A percentile compares a stretch with the other conserved stretches of the same genome.
Conservation (phyloP, 1,140 invertebrate genomes). For the Octopus sinensis region DNA sequence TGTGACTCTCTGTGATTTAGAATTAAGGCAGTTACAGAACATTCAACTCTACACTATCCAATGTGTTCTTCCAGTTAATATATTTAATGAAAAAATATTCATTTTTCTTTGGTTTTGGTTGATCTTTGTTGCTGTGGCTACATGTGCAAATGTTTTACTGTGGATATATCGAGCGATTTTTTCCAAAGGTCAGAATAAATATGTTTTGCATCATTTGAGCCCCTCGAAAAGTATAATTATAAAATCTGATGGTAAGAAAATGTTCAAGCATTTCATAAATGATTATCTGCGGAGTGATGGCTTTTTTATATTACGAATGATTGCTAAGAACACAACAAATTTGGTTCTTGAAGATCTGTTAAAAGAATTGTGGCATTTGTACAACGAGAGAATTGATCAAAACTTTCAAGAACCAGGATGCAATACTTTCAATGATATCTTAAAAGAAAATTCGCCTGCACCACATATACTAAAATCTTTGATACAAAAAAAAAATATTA, state of each 20-base stretch:
- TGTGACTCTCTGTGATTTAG: constrained; percentile 61
- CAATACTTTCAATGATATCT: too few species aligned
- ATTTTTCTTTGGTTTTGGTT: constrained; percentile 62
- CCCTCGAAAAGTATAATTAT: neutral
- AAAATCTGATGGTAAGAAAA: constrained; percentile 31
- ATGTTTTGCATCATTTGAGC: constrained; percentile 26
- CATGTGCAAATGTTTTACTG: constrained; percentile 33
- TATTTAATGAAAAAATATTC: constrained; percentile 63
- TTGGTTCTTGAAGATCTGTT: constrained; percentile 47
- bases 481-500: too few species aligned
- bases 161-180: constrained; percentile 45
- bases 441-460: too few species aligned
- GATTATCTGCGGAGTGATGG: constrained; percentile 51
- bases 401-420: too few species aligned
- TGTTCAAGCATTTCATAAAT: constrained; percentile 39
- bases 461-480: too few species aligned
- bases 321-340: constrained; percentile 48
- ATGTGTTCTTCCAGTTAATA: constrained; percentile 60
- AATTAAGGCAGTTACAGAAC: constrained; percentile 57
- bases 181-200: constrained; percentile 36
- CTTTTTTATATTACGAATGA: constrained; percentile 47
- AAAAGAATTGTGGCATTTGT: constrained; percentile 37
- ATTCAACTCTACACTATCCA: constrained; percentile 48
- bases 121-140: constrained; percentile 53
- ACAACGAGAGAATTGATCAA: too few species aligned